phyloP scores from a whole-genome alignment of 2,113 vertebrate genomes.

The Pantherophis guttatus region DNA sequence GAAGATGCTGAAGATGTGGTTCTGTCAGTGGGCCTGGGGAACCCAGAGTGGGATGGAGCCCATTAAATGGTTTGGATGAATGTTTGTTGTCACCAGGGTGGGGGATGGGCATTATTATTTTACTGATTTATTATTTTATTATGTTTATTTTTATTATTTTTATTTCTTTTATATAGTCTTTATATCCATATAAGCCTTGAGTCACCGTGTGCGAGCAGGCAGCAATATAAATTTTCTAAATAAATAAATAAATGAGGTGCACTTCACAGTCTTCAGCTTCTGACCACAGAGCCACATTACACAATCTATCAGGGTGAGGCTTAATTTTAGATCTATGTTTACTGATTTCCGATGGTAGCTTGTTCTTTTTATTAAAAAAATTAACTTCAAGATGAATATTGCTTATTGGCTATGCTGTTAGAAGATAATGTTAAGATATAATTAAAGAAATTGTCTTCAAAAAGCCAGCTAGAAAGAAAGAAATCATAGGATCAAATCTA shows the following conservation, averaged over 20 bases:
- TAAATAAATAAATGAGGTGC: neutral
- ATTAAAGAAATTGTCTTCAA: neutral
- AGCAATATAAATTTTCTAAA: no score
- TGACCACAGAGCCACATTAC: neutral
- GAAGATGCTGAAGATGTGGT: no score
- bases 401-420: neutral
- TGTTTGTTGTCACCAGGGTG: no score
- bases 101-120: no score
- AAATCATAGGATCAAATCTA: neutral
- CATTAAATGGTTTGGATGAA: no score
- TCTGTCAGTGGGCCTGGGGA: no score
- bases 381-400: neutral
- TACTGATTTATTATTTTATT: no score
- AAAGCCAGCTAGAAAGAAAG: neutral
- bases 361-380: neutral
- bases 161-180: no score
- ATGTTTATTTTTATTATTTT: no score
- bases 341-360: neutral
- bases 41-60: no score
- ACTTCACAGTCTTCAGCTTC: neutral
- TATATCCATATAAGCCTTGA: no score
- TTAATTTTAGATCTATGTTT: conserved; percentile 10
- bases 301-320: neutral
- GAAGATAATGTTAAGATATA: neutral
- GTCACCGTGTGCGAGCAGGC: no score